Conservation (phyloP, 64 coral and sea anemone species). For the Montipora sp. region DNA sequence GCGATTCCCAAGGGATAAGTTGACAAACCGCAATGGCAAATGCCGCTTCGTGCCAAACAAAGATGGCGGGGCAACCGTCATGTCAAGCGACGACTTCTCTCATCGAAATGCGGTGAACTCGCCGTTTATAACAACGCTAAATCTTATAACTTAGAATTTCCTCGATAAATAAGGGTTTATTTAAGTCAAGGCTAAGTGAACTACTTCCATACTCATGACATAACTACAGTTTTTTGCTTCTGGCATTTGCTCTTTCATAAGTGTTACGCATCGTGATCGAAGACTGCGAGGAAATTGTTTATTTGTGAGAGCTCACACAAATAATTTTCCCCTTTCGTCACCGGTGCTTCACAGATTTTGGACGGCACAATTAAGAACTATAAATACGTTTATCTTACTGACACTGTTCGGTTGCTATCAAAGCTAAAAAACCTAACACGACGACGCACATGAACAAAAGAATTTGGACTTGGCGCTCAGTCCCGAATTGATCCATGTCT, state of each 20-base stretch:
- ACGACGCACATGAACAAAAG: background rate
- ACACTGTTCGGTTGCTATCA: background rate
- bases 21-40: background rate
- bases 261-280: background rate
- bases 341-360: background rate
- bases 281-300: background rate
- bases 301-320: background rate
- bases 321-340: background rate
- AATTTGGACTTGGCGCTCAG: too few relatives aligned
- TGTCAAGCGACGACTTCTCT: background rate
- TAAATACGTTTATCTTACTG: background rate
- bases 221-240: background rate
- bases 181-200: background rate
- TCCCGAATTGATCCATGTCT: background rate
- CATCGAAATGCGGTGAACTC: background rate
- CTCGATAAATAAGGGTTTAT: background rate
- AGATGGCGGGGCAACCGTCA: background rate
- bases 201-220: background rate
- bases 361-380: background rate
- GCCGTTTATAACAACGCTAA: background rate
- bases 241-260: background rate
- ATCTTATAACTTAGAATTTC: background rate
- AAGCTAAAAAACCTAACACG: background rate
- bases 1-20: slow-evolving; percentile 42
- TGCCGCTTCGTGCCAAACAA: slow-evolving; percentile 19